Base-by-base conservation (phyloP, 1,140 invertebrate genomes). In the Caerostris extrusa region DNA sequence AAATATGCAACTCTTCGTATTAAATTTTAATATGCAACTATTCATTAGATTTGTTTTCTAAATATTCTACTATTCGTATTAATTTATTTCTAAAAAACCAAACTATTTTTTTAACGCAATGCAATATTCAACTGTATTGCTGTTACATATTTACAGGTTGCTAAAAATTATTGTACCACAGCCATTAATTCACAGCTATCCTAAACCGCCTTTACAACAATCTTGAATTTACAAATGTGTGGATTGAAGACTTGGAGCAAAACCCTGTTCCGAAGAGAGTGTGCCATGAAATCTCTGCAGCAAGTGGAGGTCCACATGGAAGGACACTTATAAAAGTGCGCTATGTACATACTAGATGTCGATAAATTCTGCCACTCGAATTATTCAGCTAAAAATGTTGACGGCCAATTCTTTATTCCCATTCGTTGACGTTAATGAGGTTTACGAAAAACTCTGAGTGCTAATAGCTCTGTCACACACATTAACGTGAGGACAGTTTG, bases 361-460 rank as follows among this genome's bases (percentile, higher is more conserved):
- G 55, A 83, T 57, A 83, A 83, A 83, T 56, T 57, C 55, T 83
- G 8, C 50, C 82, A 19, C 82, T 57, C 14, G n/a, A 19, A 83
- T 83, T 83, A 87, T 87, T 87, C 58, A 61, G 60, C n/a, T 87
- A 64, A 87, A n/a, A 64, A 50, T 87, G 58, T 64, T 87, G 57
- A 87, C 34, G 34, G 53, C 17, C 61, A 90, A 71, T 71, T 69
- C 67, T 90, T 90, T 71, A 90, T 67, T 55, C 88, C 12, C 53
- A 69, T 55, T 67, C 61, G 50, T 17, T 67, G 64, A 71, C 50
- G 64, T 71, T 90, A 90, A 69, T 90, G 88, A 90, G 85, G 60
- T 87, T 87, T 61, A 64, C 57, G 34, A 69, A 90, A n/a, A 90
- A 56, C 53, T 56, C 58, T n/a, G 53, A 90, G 17, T 71, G 56